These are phyloP conservation scores for Benitochromis conjunctus DNA, from an alignment of 2,113 vertebrate species.

Conservation along the genomic window DNA sequence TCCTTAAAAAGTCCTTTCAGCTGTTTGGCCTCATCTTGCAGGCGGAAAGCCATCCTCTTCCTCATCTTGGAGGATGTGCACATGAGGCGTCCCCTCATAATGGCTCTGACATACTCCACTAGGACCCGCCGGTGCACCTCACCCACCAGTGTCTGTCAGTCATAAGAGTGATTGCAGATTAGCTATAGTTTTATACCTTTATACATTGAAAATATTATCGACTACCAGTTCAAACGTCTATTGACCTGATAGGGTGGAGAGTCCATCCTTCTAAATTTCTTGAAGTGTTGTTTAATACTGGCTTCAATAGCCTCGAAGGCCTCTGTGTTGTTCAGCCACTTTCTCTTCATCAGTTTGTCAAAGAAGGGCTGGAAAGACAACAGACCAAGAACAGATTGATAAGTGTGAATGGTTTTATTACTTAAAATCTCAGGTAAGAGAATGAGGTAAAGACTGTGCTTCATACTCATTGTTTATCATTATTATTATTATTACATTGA, in stretches of 20 bases:
- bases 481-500: neutral
- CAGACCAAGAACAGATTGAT: neutral
- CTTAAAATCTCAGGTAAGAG: neutral
- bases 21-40: conserved; percentile 84
- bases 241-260: conserved; percentile 85
- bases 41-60: conserved; percentile 79
- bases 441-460: neutral
- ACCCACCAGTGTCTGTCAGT: conserved; percentile 77
- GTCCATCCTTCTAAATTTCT: conserved; percentile 82
- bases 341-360: conserved; percentile 84
- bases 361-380: conserved; percentile 79
- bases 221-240: neutral
- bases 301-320: conserved; percentile 83
- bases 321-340: conserved; percentile 84
- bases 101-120: conserved; percentile 82
- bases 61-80: conserved; percentile 85
- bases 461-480: neutral
- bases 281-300: conserved; percentile 79
- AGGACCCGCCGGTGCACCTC: conserved; percentile 85
- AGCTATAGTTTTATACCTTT: neutral
- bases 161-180: neutral
- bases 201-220: neutral
- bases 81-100: conserved; percentile 82
- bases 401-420: neutral
- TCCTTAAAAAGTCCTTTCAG: conserved; percentile 85